A percentile compares a stretch with the other conserved stretches of the same genome.
phyloP scores from a whole-genome alignment of 2,797 vertebrate species.

The Dipus sagitta region DNA sequence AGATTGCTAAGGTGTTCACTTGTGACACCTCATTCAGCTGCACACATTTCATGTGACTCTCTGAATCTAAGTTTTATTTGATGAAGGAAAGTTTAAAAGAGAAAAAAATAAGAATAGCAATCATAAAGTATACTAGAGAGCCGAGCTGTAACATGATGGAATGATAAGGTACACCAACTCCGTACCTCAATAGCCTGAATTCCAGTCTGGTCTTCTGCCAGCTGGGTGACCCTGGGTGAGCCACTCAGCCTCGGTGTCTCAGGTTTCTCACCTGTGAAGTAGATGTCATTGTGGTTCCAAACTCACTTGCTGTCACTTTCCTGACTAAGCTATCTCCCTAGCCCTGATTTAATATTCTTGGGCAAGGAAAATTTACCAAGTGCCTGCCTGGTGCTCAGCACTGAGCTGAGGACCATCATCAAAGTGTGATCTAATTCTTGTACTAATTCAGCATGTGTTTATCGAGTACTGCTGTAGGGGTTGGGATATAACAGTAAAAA shows the following conservation, averaged over 20 bases:
- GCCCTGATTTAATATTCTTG: neutral
- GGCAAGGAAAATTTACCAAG: neutral
- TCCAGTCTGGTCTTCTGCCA: neutral
- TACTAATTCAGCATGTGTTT: neutral
- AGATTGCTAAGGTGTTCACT: neutral
- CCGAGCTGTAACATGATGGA: neutral
- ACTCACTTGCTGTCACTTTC: neutral
- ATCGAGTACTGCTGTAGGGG: neutral
- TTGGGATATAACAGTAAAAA: neutral
- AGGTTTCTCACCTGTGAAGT: constrained; percentile 43
- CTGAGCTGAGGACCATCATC: neutral
- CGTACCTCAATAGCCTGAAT: neutral
- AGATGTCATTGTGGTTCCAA: neutral
- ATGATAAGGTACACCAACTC: neutral
- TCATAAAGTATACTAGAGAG: neutral
- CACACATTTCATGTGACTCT: neutral
- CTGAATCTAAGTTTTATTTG: neutral
- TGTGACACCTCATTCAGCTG: neutral
- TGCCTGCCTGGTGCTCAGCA: neutral
- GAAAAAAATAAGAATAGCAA: neutral
- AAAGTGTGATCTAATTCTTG: neutral
- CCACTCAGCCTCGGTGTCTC: neutral
- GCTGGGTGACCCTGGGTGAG: neutral
- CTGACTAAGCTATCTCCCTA: too few relatives aligned
- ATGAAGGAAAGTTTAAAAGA: neutral